Evolutionary conservation across 92 coral and sea anemone genomes (phyloP), one percentile per base, ranked within the genome.

Genomic region (Galaxea fascicularis): DNA sequence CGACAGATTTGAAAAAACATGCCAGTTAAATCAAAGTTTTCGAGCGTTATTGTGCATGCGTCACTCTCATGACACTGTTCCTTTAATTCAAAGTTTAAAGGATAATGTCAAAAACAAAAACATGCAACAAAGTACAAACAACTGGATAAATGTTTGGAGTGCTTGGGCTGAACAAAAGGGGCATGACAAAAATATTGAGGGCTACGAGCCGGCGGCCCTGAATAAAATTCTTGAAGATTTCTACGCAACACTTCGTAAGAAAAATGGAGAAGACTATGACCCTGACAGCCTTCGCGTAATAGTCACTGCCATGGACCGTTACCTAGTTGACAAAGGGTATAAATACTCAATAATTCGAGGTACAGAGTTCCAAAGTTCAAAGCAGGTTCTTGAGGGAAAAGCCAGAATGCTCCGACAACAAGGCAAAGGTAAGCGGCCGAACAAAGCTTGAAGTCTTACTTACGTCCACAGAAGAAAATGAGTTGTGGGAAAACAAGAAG

Each of bases 301-400:
- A 63, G 59, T 65, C 10, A 68, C 80, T 63, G 79, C 87, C 17
- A 71, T 82, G 9, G 87, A 82, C 87, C 52, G 79, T 21, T 41
- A 82, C 56, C 79, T 82, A 17, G 58, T 46, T 15, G 71, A 71
- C 46, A 66, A 70, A 70, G 78, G 76, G 29, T 87, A 75, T 65
- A 74, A 53, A 71, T 21, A 27, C 69, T 88, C 84, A 0, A 82
- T 88, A 8, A 73, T 76, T 20, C 62, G 73, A 35, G 84, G 82
- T 78, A 47, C 60, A 41, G 80, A 74, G 76, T 82, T 88, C 25
- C 22, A 53, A 21, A 57, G 69, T 11, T 87, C 91, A 4, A 88
- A 82, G 76, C 65, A 88, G 44, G 87, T 88, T 25, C 91, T 88
- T 31, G 87, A 82, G 57, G 91, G 91, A 70, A 88, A 84, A 82